phyloP scores from a whole-genome alignment of 2,113 vertebrate species.

The Junco hyemalis region DNA sequence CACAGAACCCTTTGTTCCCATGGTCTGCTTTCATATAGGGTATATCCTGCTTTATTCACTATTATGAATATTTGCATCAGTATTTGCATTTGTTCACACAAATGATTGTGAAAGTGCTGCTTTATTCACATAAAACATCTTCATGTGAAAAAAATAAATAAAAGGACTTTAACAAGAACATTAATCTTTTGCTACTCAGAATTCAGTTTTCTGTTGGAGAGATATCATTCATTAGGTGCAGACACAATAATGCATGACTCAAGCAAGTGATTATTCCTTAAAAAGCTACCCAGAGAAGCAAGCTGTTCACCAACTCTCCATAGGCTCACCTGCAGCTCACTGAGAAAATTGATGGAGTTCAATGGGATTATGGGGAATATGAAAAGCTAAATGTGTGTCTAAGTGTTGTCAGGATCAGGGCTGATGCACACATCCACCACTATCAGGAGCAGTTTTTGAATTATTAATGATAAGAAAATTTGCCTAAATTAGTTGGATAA shows the following conservation, averaged over 20 bases:
- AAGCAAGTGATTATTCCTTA: background rate
- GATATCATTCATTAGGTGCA: conserved; percentile 1
- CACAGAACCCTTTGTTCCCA: background rate
- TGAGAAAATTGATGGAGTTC: conserved; percentile 17
- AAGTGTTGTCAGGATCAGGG: conserved; percentile 28
- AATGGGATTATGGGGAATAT: conserved; percentile 2
- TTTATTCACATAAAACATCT: background rate
- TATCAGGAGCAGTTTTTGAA: conserved; percentile 33
- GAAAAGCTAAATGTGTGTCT: conserved; percentile 33
- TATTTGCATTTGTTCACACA: background rate
- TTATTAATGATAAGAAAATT: conserved; percentile 58
- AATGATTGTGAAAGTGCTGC: background rate
- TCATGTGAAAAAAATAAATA: background rate
- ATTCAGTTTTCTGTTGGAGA: background rate
- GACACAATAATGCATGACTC: background rate
- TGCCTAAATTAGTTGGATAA: conserved; percentile 65
- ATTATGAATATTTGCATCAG: rapidly evolving
- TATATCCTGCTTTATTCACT: background rate
- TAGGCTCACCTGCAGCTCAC: conserved; percentile 17
- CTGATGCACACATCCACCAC: conserved; percentile 2
- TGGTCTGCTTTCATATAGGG: background rate
- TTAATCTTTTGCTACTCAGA: background rate
- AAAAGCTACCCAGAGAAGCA: background rate
- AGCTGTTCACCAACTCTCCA: background rate
- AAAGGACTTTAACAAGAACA: background rate